Base-by-base conservation (phyloP, 2,888 invertebrate genomes). In the Eurytoma californica region DNA sequence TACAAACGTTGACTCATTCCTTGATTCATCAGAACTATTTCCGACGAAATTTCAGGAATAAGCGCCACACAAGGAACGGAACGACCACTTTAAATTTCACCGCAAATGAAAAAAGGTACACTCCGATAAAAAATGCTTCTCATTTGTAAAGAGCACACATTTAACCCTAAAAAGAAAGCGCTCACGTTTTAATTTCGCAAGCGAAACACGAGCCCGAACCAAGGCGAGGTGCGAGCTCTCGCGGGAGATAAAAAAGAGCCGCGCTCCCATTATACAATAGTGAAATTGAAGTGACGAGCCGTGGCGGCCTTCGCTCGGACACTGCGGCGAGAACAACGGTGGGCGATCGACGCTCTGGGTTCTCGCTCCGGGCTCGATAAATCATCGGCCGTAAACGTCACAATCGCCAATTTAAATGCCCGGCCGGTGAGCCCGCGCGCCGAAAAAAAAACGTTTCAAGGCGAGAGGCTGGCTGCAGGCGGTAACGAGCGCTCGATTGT, bases 371-470 rank as follows among this genome's bases (percentile, higher is more conserved):
- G n/a, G 47, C 24, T 24, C 66, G 66, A 72, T 77, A 77, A 77
- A 77, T 77, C 77, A 77, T 77, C 65, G 58, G 65, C 57, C 77
- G 72, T 77, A 72, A 65, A 77, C 49, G 76, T 68, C 68, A 28
- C 60, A 28, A 18, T 47, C 63, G 63, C 47, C 63, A 63, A 63
- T 63, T 63, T 63, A 63, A 63, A 63, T 18, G 60, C 60, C 28
- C 28, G 60, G 60, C 60, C 28, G 60, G 60, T 0, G 20, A 28
- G 14, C 14, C 14, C 24, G 14, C 3, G 4, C 60, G 39, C 16
- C 18, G 49, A 49, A 66, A 20, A 18, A 66, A 49, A 47, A 47
- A 24, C 24, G 58, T 70, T 70, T 70, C 58, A 70, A 70, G 58
- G 69, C 18, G 47, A 69, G 9, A 39, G 39, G 39, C 39, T 39